Conservation (phyloP, 1,140 invertebrate genomes). For the Vanessa tameamea region DNA sequence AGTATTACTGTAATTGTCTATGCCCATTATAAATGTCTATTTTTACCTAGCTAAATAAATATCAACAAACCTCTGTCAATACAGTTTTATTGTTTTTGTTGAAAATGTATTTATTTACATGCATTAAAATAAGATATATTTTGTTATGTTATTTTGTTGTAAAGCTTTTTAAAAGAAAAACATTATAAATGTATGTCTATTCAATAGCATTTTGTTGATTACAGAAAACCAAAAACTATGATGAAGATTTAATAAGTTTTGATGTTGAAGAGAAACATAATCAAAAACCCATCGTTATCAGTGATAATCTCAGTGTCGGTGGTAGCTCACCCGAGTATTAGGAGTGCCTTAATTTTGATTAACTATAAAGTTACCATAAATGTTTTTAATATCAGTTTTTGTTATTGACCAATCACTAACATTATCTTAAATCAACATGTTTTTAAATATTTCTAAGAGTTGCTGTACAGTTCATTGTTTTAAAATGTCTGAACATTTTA, state of each 20-base stretch:
- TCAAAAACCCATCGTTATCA: constrained; percentile 57
- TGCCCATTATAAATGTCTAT: neutral
- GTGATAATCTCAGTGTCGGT: constrained; percentile 63
- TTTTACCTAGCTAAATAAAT: neutral
- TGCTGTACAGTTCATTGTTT: constrained; percentile 28
- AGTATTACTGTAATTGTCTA: neutral
- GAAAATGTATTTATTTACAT: too few species aligned
- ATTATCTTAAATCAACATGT: constrained; percentile 1
- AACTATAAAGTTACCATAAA: constrained; percentile 53
- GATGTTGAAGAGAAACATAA: constrained; percentile 65
- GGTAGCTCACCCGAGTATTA: constrained; percentile 72
- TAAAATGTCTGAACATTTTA: neutral
- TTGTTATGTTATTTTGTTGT: too few species aligned
- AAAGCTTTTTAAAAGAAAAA: neutral
- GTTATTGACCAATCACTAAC: neutral
- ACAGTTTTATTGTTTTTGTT: too few species aligned
- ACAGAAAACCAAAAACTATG: constrained; percentile 60
- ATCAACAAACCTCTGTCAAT: too few species aligned
- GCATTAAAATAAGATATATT: too few species aligned
- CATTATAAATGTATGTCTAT: constrained; percentile 21
- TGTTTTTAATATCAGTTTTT: constrained; percentile 20
- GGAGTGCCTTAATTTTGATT: constrained; percentile 60
- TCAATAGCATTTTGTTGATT: constrained; percentile 46
- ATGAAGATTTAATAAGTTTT: constrained; percentile 71
- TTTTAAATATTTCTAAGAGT: constrained; percentile 11